Base-by-base conservation (phyloP, 35 echinoderm and acorn worm species). In the Anneissia japonica region DNA sequence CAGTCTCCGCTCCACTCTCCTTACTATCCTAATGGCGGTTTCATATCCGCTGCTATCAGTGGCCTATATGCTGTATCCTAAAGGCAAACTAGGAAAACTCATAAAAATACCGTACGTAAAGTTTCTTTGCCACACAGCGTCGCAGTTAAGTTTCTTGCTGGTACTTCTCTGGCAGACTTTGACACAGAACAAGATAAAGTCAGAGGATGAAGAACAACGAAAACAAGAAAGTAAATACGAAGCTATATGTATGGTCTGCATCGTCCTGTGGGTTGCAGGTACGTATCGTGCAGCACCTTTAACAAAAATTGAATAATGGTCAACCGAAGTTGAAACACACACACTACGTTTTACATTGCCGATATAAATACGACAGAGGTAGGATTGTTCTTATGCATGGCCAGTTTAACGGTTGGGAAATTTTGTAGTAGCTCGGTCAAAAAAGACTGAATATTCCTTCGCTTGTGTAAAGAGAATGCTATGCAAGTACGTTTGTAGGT, bases 41-140 rank as follows among this genome's bases (percentile, higher is more conserved):
- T 76, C 86, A 31, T 99, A 94, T 79, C 96, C 96, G 14, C 33
- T 99, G 0, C 87, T 99, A 16, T 99, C 96, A 26, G 38, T 94
- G 34, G 84, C 84, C 75, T 99, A 99, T 84, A 91, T 99, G 34
- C 46, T 93, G 19, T 88, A 87, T 19, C 96, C 96, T 17, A 88
- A 85, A 30, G 96, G 96, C 0, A 87, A 86, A 35, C 75, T 94
- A 13, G 89, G 88, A 0, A 83, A 81, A 31, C 91, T 99, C 72
- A 87, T 99, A 3, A 76, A 82, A 35, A 85, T 99, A 16, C 96
- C 96, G 26, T 99, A 99, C 79, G 96, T 99, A 77, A 99, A 99
- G 72, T 99, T 99, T 79, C 80, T 94, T 43, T 99, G 96, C 78
- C 96, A 99, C 75, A 99, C 96, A 13, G 88, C 96, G 0, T 99